Evolutionary conservation across 2,888 invertebrate species (phyloP).

Genomic region (Perithous albicinctus): DNA sequence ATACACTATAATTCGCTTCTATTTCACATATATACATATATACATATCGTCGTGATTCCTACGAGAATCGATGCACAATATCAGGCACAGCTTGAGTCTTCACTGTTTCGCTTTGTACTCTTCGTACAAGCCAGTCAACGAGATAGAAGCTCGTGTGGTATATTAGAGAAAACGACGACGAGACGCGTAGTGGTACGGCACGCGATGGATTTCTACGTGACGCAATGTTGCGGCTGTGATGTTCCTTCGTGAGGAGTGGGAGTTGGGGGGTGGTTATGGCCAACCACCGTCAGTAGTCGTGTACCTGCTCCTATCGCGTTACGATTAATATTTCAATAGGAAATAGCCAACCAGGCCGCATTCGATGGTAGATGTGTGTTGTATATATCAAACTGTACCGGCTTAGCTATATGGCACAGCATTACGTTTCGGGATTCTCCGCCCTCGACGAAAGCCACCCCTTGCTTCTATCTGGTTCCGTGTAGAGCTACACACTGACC

Average conservation of each 20-base stretch:
- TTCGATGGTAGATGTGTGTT: conserved; percentile 19
- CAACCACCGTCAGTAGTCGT: conserved; percentile 18
- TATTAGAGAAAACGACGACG: conserved; percentile 9
- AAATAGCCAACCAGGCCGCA: conserved; percentile 73
- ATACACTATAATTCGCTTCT: not conserved
- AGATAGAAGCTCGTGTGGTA: not conserved
- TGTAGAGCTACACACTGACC: conserved; percentile 10
- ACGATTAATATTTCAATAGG: conserved; percentile 82
- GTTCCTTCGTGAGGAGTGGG: conserved; percentile 34
- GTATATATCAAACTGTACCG: conserved; percentile 4
- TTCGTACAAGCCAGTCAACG: not conserved
- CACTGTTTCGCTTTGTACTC: conserved; percentile 11
- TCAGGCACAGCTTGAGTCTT: conserved; percentile 1
- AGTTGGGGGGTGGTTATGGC: no score
- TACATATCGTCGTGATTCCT: not conserved
- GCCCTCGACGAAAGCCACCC: conserved; percentile 6
- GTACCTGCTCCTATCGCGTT: conserved; percentile 62
- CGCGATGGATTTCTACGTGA: conserved; percentile 58
- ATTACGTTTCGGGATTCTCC: conserved; percentile 34
- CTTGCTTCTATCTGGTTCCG: conserved; percentile 7
- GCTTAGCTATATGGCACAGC: conserved; percentile 28
- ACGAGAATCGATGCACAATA: conserved; percentile 11
- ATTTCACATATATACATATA: no score
- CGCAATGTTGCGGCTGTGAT: conserved; percentile 43
- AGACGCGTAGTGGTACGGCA: conserved; percentile 33